A percentile compares a stretch with the other conserved stretches of the same genome.
These are phyloP conservation scores for Phasia obesa DNA, from an alignment of 2,888 invertebrate genomes.

Conservation along the genomic window DNA sequence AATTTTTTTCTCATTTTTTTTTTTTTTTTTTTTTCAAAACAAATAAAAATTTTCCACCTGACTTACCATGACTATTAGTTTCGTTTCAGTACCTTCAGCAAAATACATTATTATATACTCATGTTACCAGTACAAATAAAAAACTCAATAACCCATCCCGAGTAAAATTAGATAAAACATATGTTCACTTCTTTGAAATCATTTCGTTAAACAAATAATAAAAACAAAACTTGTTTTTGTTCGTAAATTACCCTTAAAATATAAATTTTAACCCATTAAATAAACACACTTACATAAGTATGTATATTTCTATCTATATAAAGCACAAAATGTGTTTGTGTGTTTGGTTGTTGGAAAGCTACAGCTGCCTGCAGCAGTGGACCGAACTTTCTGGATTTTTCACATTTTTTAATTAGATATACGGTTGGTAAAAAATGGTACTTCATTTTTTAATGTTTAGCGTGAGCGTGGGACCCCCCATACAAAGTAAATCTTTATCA, in stretches of 20 bases:
- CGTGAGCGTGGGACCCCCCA: too few species aligned
- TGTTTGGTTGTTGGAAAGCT: too few species aligned
- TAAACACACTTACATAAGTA: too few species aligned
- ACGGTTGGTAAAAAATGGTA: too few species aligned
- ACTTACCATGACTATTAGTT: constrained; percentile 63
- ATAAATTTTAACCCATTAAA: constrained; percentile 59
- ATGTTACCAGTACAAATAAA: constrained; percentile 7
- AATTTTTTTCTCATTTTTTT: not conserved
- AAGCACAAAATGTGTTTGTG: too few species aligned
- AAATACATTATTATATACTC: constrained; percentile 1
- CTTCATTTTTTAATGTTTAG: too few species aligned
- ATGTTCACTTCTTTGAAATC: constrained; percentile 61
- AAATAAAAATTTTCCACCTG: constrained; percentile 69
- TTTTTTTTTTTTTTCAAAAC: constrained; percentile 21
- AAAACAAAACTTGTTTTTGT: constrained; percentile 45
- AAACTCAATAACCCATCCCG: constrained; percentile 65
- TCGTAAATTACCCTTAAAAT: constrained; percentile 58
- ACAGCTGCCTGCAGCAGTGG: too few species aligned
- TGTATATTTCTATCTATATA: too few species aligned
- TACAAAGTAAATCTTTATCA: too few species aligned
- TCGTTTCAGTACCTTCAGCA: constrained; percentile 57
- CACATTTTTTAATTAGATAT: too few species aligned
- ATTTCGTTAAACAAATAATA: constrained; percentile 1
- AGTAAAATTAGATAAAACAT: constrained; percentile 66
- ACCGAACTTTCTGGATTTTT: too few species aligned